Evolutionary conservation across 2,113 vertebrate species (phyloP), one percentile per base, ranked within the genome.

Genomic region (Loxodonta africana): DNA sequence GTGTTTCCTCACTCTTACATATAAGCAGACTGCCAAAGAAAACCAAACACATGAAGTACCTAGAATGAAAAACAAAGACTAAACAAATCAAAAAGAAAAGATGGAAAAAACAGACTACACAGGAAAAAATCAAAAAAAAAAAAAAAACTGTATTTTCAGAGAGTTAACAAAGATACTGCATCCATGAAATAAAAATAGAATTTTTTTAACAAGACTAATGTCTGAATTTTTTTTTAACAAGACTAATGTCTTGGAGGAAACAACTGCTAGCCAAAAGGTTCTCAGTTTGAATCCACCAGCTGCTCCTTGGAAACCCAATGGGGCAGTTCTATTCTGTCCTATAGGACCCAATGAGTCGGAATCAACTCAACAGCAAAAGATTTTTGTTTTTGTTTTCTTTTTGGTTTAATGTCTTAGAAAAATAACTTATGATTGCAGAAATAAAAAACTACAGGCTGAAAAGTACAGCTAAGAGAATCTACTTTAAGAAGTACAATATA

Each of bases 391-490:
- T 57, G 53, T 57, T 57, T 57, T 48, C 37, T 37, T 37, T 37
- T 37, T 37, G 37, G 51, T 53, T 12, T 57, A 73, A 83, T 46
- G 37, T 53, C 76, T 78, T 90, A 2, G 92, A 94, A 83, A 87
- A 92, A 80, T 92, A 97, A 92, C 44, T 67, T 37, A 67, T 41
- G 5, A 94, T 28, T 63, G 20, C 2, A 41, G 28, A 96, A 92
- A 73, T 92, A 11, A 78, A 95, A 83, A 88, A 73, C 6, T 53
- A 7, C 41, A n/a, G 18, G 23, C 6, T 57, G 1, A 46, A 30
- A 90, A 95, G 83, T 77, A 93, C 60, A 87, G 69, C 46, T 81
- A 69, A 92, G 17, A n/a, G 88, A 78, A 83, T 74, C 41, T 46
- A 25, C 4, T 65, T 87, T 94, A 46, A 81, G 41, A 96, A 86